phyloP scores from a whole-genome alignment of 2,888 invertebrate species.

The Aleiodes testaceus region DNA sequence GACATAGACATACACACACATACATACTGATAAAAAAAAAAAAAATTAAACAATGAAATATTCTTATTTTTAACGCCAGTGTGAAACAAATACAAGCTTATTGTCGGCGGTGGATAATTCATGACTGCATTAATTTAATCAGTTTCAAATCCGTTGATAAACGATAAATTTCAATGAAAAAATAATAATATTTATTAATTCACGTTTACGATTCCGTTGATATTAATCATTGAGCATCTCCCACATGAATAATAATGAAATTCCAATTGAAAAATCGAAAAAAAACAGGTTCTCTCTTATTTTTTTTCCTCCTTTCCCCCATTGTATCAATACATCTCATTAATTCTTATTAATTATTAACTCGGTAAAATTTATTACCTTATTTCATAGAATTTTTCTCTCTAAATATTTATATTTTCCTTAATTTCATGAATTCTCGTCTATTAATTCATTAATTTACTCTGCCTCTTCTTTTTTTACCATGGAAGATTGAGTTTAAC shows the following conservation, averaged over 20 bases:
- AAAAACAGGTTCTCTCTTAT: background rate
- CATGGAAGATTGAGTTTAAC: constrained; percentile 65
- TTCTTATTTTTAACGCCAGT: background rate
- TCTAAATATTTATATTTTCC: too few species aligned
- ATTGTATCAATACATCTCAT: constrained; percentile 14
- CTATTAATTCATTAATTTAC: constrained; percentile 4
- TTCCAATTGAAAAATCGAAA: constrained; percentile 1
- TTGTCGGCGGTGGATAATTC: too few species aligned
- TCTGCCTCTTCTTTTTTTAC: background rate
- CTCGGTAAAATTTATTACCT: constrained; percentile 8
- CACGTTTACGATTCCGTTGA: too few species aligned
- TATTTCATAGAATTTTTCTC: too few species aligned
- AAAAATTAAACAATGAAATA: background rate
- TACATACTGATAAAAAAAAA: background rate
- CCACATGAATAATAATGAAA: constrained; percentile 14
- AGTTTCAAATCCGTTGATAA: background rate
- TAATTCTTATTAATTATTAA: constrained; percentile 13
- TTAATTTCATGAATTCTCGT: too few species aligned
- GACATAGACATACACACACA: constrained; percentile 20
- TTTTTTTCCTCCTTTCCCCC: constrained; percentile 29
- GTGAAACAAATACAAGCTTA: too few species aligned
- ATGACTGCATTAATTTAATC: background rate
- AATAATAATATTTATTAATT: background rate
- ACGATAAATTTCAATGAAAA: too few species aligned
- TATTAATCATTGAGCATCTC: background rate